These are phyloP conservation scores for human DNA, from an alignment of 2,113 vertebrate genomes.

Conservation along the genomic window GRCh38 chr11:133256501-133257000, in stretches of 20 bases:
- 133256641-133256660: background rate
- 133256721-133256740: background rate
- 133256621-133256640: background rate
- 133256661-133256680: background rate
- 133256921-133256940: background rate
- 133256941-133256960: background rate
- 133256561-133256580: background rate
- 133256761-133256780: background rate
- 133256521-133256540: background rate
- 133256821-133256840: background rate
- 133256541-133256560: background rate
- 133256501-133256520: background rate
- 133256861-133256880: background rate
- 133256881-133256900: background rate
- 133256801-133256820: background rate
- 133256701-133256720: background rate
- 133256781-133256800: background rate
- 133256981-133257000: background rate
- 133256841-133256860: background rate
- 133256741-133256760: background rate
- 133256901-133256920: background rate
- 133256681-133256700: background rate
- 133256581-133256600: background rate
- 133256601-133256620: background rate
- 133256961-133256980: background rate